Conservation (phyloP, 1,140 invertebrate genomes). For the Orchesella cincta region DNA sequence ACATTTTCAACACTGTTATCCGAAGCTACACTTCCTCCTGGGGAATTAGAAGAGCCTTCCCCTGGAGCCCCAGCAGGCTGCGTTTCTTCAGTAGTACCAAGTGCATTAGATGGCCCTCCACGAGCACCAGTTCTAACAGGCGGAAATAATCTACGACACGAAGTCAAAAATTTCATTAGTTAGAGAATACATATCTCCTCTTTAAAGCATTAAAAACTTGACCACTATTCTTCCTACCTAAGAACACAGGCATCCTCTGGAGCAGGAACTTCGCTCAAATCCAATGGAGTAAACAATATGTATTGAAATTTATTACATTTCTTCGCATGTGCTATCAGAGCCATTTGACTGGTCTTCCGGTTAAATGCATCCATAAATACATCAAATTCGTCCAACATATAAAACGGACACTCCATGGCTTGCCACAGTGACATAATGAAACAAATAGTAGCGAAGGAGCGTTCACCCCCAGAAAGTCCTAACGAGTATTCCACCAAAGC, state of each 20-base stretch:
- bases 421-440: constrained; percentile 94
- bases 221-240: constrained; percentile 19
- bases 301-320: constrained; percentile 32
- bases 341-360: constrained; percentile 44
- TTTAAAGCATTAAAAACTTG: background rate
- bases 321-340: constrained; percentile 45
- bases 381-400: constrained; percentile 97
- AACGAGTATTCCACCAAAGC: constrained; percentile 42
- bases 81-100: background rate
- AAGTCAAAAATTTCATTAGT: background rate
- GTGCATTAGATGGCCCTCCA: background rate
- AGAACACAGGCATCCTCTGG: constrained; percentile 33
- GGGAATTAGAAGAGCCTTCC: background rate
- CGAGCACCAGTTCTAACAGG: background rate
- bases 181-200: background rate
- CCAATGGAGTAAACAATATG: constrained; percentile 48
- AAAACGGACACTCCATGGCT: constrained; percentile 84
- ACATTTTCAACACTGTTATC: background rate
- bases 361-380: constrained; percentile 80
- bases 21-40: background rate
- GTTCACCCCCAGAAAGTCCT: constrained; percentile 86
- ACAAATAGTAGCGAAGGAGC: constrained; percentile 90
- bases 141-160: constrained; percentile 5
- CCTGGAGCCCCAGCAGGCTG: background rate
- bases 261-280: constrained; percentile 37